Percentiles rank a stretch among this genome's conserved stretches.
These are phyloP conservation scores for Leucophenga maculata DNA, from an alignment of 2,888 invertebrate genomes.

Conservation along the genomic window DNA sequence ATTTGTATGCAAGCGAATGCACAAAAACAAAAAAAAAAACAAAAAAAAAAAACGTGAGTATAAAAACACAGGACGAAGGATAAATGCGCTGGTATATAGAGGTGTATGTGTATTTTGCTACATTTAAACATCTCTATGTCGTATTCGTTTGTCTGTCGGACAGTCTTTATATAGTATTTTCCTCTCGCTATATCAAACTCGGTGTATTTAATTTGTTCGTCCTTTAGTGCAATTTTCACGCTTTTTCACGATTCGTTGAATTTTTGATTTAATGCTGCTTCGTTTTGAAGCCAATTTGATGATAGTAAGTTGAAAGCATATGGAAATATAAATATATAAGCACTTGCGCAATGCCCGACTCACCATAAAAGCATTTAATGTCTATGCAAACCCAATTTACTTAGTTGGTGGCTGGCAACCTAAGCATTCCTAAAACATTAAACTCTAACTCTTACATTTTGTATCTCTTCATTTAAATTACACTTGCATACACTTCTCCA, in stretches of 20 bases:
- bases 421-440: too few species aligned
- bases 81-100: constrained; percentile 20
- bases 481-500: too few species aligned
- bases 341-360: too few species aligned
- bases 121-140: constrained; percentile 18
- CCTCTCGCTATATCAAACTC: background rate
- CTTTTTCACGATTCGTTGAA: constrained; percentile 23
- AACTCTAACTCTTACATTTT: too few species aligned
- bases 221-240: constrained; percentile 13
- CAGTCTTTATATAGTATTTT: constrained; percentile 11
- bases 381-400: too few species aligned
- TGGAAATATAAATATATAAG: background rate
- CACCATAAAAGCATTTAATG: background rate
- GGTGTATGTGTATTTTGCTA: constrained; percentile 36
- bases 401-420: too few species aligned
- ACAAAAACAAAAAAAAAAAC: constrained; percentile 8
- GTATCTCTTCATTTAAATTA: too few species aligned
- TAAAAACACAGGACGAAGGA: background rate
- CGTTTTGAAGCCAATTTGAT: background rate
- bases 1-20: constrained; percentile 26
- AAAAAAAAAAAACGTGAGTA: background rate
- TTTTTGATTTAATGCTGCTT: constrained; percentile 23
- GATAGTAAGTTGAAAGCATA: too few species aligned
- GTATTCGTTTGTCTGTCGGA: constrained; percentile 7
- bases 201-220: constrained; percentile 2